Evolutionary conservation across 2,888 invertebrate genomes (phyloP).

Genomic region (Trachelus stipa): DNA sequence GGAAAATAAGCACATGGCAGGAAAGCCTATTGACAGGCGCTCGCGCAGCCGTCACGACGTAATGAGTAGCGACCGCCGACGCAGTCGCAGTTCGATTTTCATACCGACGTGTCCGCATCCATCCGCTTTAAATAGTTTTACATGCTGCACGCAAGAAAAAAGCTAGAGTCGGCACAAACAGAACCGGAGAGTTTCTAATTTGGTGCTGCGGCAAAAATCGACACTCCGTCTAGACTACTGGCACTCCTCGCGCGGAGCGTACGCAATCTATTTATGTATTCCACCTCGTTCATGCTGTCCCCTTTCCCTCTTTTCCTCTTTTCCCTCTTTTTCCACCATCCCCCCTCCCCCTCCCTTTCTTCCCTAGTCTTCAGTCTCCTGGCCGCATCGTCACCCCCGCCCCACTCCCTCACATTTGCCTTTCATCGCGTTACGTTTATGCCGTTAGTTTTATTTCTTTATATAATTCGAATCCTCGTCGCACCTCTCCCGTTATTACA

Average conservation of each 20-base stretch:
- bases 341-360: slow-evolving; percentile 16
- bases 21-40: too few species aligned
- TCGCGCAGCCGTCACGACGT: too few species aligned
- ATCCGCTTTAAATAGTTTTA: slow-evolving; percentile 55
- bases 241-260: slow-evolving; percentile 38
- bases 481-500: too few species aligned
- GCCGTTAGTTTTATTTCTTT: not conserved
- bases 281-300: slow-evolving; percentile 49
- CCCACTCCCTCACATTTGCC: not conserved
- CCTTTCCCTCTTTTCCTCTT: slow-evolving; percentile 38
- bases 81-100: slow-evolving; percentile 4
- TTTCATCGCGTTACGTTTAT: not conserved
- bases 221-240: slow-evolving; percentile 57
- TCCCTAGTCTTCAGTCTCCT: slow-evolving; percentile 20
- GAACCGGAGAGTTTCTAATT: slow-evolving; percentile 43
- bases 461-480: too few species aligned
- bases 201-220: slow-evolving; percentile 59
- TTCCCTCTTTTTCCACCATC: slow-evolving; percentile 25
- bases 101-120: slow-evolving; percentile 26
- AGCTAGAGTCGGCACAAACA: slow-evolving; percentile 23
- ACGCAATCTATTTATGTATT: slow-evolving; percentile 62
- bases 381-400: not conserved
- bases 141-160: slow-evolving; percentile 36
- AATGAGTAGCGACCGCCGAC: too few species aligned
- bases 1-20: too few species aligned